Evolutionary conservation across 2,888 invertebrate genomes (phyloP).

Genomic region (Orthosia gracilis): DNA sequence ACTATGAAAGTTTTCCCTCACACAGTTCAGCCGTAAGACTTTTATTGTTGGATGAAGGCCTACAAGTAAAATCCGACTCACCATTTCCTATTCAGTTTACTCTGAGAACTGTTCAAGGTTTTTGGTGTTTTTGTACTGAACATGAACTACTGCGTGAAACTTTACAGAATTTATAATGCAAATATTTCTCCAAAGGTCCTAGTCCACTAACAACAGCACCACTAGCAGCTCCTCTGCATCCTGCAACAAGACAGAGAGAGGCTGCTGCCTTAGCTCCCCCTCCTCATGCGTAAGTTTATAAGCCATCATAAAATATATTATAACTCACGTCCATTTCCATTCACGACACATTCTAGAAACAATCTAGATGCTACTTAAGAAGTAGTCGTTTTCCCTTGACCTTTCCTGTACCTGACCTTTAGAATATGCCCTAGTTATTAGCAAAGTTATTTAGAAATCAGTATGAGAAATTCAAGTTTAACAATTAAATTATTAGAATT

Average conservation of each 20-base stretch:
- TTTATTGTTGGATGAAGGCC: conserved; percentile 37
- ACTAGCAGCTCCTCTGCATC: conserved; percentile 85
- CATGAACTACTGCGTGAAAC: neutral
- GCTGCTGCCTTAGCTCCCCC: conserved; percentile 88
- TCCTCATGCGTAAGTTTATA: conserved; percentile 85
- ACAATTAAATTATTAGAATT: conserved; percentile 1
- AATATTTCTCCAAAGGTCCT: conserved; percentile 73
- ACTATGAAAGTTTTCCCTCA: conserved; percentile 22
- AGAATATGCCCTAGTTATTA: conserved; percentile 12
- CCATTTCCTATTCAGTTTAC: conserved; percentile 10
- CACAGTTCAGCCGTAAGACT: conserved; percentile 13
- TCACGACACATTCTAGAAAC: conserved; percentile 84
- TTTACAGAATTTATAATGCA: neutral
- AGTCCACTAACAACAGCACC: conserved; percentile 86
- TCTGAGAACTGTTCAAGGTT: conserved; percentile 10
- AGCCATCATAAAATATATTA: conserved; percentile 30
- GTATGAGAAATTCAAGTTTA: neutral
- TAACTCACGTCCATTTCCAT: conserved; percentile 83
- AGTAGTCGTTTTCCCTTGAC: conserved; percentile 45
- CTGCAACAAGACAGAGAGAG: conserved; percentile 85
- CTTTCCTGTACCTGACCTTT: conserved; percentile 28
- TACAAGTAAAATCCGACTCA: conserved; percentile 13
- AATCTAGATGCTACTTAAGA: conserved; percentile 61
- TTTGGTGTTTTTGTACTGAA: neutral
- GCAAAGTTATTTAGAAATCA: conserved; percentile 24